Base-by-base conservation (phyloP, 2,888 invertebrate species). In the Nasonia oneida region DNA sequence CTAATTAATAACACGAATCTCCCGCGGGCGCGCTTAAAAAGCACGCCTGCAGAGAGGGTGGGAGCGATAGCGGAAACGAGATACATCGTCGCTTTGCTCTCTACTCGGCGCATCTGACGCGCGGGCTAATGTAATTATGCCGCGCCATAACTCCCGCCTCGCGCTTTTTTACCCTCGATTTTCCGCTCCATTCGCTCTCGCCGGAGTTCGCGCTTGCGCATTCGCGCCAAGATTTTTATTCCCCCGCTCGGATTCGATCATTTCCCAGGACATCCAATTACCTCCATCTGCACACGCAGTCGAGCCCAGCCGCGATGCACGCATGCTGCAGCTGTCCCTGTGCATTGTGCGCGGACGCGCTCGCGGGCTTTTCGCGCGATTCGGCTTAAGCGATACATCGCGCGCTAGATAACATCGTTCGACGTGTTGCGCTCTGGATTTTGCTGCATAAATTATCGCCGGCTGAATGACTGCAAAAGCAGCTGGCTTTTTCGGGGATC, bases 21-120 rank as follows among this genome's bases (percentile, higher is more conserved):
- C 78, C 78, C 61, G 39, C 42, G 78, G 67, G 78, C 29, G 53
- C 29, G 18, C 75, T 75, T 75, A 50, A 75, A 75, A 75, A 75
- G 57, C 57, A 23, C 29, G 47, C 18, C 29, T 29, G 29, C 14
- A 12, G 29, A 23, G 75, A 14, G 47, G 8, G 3, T 2, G 47
- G 2, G 74, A 33, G 23, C 33, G 6, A 8, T 29, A 29, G 29
- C 29, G 33, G 33, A 67, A 67, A 67, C 67, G 12, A 67, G 67
- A 67, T 67, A 67, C 67, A 67, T 29, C 67, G 23, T 29, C 64
- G 33, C 57, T 61, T 61, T 61, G 33, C 67, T 29, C 67, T 29
- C 29, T 29, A 29, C 29, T 23, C 67, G 67, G 67, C 67, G 67
- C 23, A 61, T 61, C 10, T 10, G 61, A 61, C 23, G 10, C n/a